Conservation (phyloP, 2,888 invertebrate genomes). For the Anticlea derivata region DNA sequence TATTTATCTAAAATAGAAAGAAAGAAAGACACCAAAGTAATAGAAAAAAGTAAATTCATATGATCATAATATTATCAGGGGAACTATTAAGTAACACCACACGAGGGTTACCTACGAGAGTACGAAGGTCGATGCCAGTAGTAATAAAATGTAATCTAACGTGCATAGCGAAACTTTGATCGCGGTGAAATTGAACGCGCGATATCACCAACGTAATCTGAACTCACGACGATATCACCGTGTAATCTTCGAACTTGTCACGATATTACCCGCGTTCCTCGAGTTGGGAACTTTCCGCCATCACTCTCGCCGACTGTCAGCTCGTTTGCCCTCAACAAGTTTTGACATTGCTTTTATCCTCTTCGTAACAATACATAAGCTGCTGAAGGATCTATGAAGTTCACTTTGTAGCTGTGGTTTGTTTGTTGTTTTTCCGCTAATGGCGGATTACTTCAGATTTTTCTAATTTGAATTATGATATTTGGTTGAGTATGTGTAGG, state of each 20-base stretch:
- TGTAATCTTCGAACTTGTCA: constrained; percentile 6
- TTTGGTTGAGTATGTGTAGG: too few relatives aligned
- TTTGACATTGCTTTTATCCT: constrained; percentile 27
- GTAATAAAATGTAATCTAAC: constrained; percentile 7
- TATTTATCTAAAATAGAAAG: too few relatives aligned
- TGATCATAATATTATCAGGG: too few relatives aligned
- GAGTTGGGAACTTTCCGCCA: constrained; percentile 49
- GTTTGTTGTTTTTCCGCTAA: too few relatives aligned
- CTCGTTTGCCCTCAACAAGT: constrained; percentile 37
- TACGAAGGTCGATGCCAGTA: too few relatives aligned
- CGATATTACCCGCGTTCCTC: constrained; percentile 50
- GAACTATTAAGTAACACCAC: not conserved
- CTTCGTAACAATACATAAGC: constrained; percentile 14
- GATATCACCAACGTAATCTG: constrained; percentile 4
- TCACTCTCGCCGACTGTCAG: constrained; percentile 40
- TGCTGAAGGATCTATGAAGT: not conserved
- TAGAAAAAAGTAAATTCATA: too few relatives aligned
- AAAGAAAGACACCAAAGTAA: too few relatives aligned
- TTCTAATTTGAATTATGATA: too few relatives aligned
- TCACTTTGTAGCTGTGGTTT: too few relatives aligned
- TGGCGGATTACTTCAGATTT: too few relatives aligned
- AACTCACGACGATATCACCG: constrained; percentile 5
- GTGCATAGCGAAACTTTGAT: constrained; percentile 30
- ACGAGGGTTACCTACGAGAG: too few relatives aligned
- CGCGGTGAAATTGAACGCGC: constrained; percentile 33